Percentiles rank a stretch among this genome's conserved stretches.
These are phyloP conservation scores for Lepidurus packardi DNA, from an alignment of 1,140 invertebrate genomes.

Conservation along the genomic window DNA sequence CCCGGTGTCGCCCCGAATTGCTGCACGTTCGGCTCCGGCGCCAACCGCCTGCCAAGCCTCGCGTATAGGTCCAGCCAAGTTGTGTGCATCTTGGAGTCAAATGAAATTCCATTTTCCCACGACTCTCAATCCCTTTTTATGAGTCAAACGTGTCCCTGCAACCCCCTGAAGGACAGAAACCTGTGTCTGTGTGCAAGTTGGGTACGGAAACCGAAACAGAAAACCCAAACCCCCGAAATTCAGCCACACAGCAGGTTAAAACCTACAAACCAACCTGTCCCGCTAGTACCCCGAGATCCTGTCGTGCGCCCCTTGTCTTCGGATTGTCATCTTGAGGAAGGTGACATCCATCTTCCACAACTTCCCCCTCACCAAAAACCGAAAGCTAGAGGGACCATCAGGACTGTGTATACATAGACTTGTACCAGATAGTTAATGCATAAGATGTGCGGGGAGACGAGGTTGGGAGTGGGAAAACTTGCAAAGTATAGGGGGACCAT, in stretches of 20 bases:
- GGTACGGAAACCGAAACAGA: not conserved
- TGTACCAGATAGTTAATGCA: too few relatives aligned
- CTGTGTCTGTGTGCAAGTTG: not conserved
- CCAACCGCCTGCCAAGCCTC: slow-evolving; percentile 7
- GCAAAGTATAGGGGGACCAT: not conserved
- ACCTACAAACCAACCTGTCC: slow-evolving; percentile 13
- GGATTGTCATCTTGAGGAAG: slow-evolving; percentile 10
- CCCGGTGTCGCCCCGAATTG: not conserved
- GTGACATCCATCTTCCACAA: not conserved
- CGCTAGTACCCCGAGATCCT: not conserved
- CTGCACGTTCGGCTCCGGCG: not conserved
- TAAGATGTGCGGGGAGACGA: too few relatives aligned
- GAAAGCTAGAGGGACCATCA: too few relatives aligned
- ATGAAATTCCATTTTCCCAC: not conserved
- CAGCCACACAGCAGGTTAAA: slow-evolving; percentile 12
- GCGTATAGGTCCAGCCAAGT: not conserved
- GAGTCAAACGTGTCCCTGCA: not conserved
- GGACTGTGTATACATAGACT: too few relatives aligned
- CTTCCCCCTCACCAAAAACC: too few relatives aligned
- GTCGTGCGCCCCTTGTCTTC: slow-evolving; percentile 16
- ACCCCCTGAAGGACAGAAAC: not conserved
- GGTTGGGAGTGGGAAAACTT: not conserved
- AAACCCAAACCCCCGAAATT: slow-evolving; percentile 8
- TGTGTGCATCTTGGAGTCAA: not conserved
- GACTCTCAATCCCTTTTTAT: slow-evolving; percentile 14